These are phyloP conservation scores for Caenorhabditis brenneri DNA, from an alignment of 1,140 invertebrate genomes.

Conservation along the genomic window DNA sequence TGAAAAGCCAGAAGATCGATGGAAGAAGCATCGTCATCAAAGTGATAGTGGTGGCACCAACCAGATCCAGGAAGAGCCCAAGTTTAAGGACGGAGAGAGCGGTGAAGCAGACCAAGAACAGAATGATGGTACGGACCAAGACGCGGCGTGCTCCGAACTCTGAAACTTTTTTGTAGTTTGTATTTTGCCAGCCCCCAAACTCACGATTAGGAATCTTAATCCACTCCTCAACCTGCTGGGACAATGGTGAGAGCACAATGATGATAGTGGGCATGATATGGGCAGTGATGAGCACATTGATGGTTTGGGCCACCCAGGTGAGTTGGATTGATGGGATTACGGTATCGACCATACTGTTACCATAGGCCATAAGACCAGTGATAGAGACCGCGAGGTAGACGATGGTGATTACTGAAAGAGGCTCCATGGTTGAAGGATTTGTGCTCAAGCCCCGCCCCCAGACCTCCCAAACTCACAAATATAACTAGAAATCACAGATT, in stretches of 20 bases:
- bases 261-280: conserved; percentile 66
- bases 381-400: conserved; percentile 46
- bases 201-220: conserved; percentile 65
- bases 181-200: background rate
- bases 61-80: conserved; percentile 84
- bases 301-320: conserved; percentile 52
- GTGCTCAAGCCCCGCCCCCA: no score
- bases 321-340: conserved; percentile 55
- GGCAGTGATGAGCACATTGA: conserved; percentile 67
- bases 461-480: conserved; percentile 54
- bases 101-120: conserved; percentile 79
- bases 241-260: conserved; percentile 68
- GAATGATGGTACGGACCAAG: conserved; percentile 78
- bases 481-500: conserved; percentile 52
- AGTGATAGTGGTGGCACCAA: conserved; percentile 84
- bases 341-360: conserved; percentile 48
- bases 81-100: conserved; percentile 85
- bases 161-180: conserved; percentile 72
- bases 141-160: conserved; percentile 82
- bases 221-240: conserved; percentile 67
- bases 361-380: conserved; percentile 47
- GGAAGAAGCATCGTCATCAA: conserved; percentile 71
- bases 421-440: no score
- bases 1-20: conserved; percentile 62
- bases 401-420: conserved; percentile 49